Conservation (phyloP, 1,140 invertebrate genomes). For the Leptonema lineaticorne region DNA sequence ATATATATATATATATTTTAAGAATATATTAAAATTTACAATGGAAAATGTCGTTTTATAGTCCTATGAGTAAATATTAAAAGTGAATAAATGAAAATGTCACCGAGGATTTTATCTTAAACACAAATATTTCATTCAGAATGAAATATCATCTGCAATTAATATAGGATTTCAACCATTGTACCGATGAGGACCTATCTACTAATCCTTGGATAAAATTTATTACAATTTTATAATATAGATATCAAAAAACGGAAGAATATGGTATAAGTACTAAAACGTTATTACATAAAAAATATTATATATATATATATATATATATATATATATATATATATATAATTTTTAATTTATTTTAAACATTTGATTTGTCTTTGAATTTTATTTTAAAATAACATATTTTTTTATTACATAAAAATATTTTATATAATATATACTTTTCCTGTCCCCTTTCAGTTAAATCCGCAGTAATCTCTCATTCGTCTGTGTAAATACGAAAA, state of each 20-base stretch:
- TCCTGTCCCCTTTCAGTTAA: conserved; percentile 7
- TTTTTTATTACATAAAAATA: background rate
- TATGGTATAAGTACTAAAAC: too few relatives aligned
- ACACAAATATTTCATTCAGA: background rate
- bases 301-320: background rate
- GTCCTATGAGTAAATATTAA: too few relatives aligned
- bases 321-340: background rate
- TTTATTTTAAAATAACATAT: background rate
- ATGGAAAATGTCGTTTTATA: too few relatives aligned
- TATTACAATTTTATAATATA: background rate
- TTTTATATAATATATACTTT: background rate
- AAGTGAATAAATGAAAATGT: too few relatives aligned
- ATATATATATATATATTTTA: background rate
- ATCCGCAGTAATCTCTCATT: conserved; percentile 33
- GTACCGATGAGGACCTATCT: background rate
- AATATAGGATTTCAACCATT: background rate
- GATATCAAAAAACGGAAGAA: too few relatives aligned
- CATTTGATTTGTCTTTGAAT: background rate
- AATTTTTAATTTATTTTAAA: background rate
- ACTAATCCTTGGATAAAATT: background rate
- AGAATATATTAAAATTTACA: too few relatives aligned
- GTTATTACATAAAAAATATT: background rate
- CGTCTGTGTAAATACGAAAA: conserved; percentile 31
- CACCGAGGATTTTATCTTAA: background rate
- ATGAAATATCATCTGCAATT: background rate